These are phyloP conservation scores for Siphamia tubifer DNA, from an alignment of 2,113 vertebrate genomes.

Conservation along the genomic window DNA sequence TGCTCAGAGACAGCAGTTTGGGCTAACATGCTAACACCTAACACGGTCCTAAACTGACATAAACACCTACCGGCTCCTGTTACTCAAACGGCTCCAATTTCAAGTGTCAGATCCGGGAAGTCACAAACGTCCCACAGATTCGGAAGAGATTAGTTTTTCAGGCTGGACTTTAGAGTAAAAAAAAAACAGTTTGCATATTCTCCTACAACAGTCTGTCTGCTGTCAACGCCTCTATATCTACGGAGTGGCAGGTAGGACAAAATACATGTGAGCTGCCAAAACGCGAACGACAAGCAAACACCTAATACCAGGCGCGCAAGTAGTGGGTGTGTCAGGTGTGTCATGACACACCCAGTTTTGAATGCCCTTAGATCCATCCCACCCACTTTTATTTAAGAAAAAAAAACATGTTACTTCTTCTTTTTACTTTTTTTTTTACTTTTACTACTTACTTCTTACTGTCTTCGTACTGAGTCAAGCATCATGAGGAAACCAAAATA, in stretches of 20 bases:
- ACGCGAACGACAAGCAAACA: slow-evolving; percentile 25
- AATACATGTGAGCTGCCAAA: background rate
- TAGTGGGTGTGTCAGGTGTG: too few relatives aligned
- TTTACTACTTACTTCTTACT: too few relatives aligned
- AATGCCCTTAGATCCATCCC: too few relatives aligned
- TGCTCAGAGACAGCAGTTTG: background rate
- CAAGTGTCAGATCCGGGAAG: background rate
- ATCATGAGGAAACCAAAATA: too few relatives aligned
- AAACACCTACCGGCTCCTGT: slow-evolving; percentile 7
- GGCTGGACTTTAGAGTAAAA: background rate
- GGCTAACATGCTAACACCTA: background rate
- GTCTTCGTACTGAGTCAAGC: too few relatives aligned
- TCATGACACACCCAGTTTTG: too few relatives aligned
- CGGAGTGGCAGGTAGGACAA: slow-evolving; percentile 43
- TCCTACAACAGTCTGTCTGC: slow-evolving; percentile 43
- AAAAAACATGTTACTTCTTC: too few relatives aligned
- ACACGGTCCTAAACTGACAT: background rate
- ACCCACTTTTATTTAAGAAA: too few relatives aligned
- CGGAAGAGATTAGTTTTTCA: background rate
- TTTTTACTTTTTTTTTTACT: too few relatives aligned
- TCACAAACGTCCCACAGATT: too few relatives aligned
- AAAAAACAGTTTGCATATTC: slow-evolving; percentile 2
- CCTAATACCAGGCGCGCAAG: too few relatives aligned
- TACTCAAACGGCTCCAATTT: background rate
- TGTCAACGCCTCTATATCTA: slow-evolving; percentile 50